Percentiles rank a stretch among this genome's conserved stretches.
Conservation (phyloP, 2,113 vertebrate genomes). For the Atherinomorus stipes region DNA sequence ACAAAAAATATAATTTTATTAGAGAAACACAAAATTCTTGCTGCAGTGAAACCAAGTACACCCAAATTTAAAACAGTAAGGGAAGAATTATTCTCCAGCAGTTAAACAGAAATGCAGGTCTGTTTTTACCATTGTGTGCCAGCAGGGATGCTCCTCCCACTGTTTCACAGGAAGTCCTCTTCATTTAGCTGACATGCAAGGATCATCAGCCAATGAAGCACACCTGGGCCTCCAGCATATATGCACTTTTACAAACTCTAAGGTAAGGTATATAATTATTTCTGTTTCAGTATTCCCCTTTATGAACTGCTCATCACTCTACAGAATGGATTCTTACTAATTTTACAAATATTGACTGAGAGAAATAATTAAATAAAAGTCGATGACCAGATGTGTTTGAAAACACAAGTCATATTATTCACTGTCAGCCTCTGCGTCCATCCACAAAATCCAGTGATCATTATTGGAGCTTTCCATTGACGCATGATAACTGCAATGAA, state of each 20-base stretch:
- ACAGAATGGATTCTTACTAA: too few relatives aligned
- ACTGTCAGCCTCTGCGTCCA: too few relatives aligned
- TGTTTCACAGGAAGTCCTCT: background rate
- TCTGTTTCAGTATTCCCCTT: background rate
- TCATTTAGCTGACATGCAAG: background rate
- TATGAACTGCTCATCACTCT: too few relatives aligned
- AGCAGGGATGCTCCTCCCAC: background rate
- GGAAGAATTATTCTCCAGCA: too few relatives aligned
- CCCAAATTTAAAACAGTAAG: background rate
- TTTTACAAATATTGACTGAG: too few relatives aligned
- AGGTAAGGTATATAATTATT: background rate
- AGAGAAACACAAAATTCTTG: background rate
- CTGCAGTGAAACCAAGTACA: background rate
- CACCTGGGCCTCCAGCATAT: background rate
- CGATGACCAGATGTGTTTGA: too few relatives aligned
- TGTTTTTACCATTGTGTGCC: background rate
- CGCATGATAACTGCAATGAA: slow-evolving; percentile 7
- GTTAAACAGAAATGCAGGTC: background rate
- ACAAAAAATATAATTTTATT: too few relatives aligned
- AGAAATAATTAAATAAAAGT: too few relatives aligned
- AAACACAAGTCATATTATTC: too few relatives aligned
- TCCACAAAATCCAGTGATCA: background rate
- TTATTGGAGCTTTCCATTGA: slow-evolving; percentile 9
- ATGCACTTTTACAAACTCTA: background rate
- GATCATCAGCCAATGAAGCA: slow-evolving; percentile 1